Percentiles rank a stretch among this genome's conserved stretches.
These are phyloP conservation scores for Motacilla tschutschensis DNA, from an alignment of 2,113 vertebrate genomes.

Conservation along the genomic window DNA sequence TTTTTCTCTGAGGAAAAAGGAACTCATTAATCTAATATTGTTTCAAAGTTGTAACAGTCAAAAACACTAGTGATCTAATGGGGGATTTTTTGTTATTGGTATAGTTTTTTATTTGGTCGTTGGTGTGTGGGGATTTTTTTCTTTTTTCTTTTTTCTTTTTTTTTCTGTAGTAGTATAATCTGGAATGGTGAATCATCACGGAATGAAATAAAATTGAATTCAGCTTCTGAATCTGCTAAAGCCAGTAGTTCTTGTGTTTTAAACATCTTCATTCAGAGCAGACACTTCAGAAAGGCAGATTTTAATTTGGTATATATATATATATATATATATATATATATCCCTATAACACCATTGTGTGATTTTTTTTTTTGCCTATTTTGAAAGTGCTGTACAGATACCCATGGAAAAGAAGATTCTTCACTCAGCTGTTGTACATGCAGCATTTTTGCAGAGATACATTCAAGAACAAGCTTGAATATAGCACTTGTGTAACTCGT, in stretches of 20 bases:
- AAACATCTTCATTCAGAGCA: neutral
- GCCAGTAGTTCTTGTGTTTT: neutral
- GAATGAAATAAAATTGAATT: neutral
- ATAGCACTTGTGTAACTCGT: fast-evolving
- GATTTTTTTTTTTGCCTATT: neutral
- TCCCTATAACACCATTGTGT: neutral
- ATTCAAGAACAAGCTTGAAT: neutral
- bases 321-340: neutral
- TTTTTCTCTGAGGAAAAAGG: neutral
- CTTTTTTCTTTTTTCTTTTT: too few species aligned
- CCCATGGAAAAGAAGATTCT: neutral
- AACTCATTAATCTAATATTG: neutral
- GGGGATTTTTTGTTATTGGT: fast-evolving
- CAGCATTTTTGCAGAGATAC: neutral
- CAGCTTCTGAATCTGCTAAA: neutral
- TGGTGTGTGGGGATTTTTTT: too few species aligned
- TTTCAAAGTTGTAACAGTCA: neutral
- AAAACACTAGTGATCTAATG: neutral
- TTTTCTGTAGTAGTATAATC: neutral
- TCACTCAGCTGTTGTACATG: neutral
- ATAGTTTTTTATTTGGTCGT: neutral
- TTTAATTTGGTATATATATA: neutral
- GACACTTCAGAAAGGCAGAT: neutral
- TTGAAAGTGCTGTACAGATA: neutral
- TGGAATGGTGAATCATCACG: neutral